These are phyloP conservation scores for Dissostichus mawsoni DNA, from an alignment of 2,113 vertebrate genomes.

Conservation along the genomic window DNA sequence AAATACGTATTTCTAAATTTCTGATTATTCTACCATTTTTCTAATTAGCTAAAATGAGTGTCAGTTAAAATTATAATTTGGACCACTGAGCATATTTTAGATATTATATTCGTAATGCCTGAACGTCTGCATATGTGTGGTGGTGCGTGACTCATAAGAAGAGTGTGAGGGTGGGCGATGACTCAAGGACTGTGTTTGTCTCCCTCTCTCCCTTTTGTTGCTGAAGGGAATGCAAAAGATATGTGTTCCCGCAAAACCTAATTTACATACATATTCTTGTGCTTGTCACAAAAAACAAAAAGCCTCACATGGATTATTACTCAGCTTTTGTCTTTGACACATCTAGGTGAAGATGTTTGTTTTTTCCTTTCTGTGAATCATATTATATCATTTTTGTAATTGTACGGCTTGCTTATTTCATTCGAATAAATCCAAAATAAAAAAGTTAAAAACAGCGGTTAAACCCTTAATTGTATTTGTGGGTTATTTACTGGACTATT, in stretches of 20 bases:
- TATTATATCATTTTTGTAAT: background rate
- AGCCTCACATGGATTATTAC: slow-evolving; percentile 38
- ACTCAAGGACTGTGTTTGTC: slow-evolving; percentile 43
- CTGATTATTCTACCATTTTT: background rate
- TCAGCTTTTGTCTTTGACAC: slow-evolving; percentile 41
- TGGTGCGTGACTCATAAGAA: slow-evolving; percentile 53
- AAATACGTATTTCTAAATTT: background rate
- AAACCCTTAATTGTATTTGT: no score
- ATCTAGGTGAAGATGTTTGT: background rate
- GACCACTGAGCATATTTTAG: slow-evolving; percentile 40
- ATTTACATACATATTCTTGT: background rate
- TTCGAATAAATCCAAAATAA: no score
- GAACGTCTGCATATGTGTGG: slow-evolving; percentile 48
- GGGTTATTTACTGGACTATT: background rate
- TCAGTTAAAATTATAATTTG: slow-evolving; percentile 23
- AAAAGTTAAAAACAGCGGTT: background rate
- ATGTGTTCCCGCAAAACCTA: slow-evolving; percentile 20
- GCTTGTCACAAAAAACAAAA: slow-evolving; percentile 14
- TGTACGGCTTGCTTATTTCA: background rate
- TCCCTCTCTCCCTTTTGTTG: slow-evolving; percentile 34
- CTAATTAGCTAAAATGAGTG: background rate
- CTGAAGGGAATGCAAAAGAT: slow-evolving; percentile 46
- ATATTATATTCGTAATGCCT: slow-evolving; percentile 19
- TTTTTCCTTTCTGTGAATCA: slow-evolving; percentile 31
- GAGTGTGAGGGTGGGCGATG: slow-evolving; percentile 50